Evolutionary conservation across 2,797 vertebrate species (phyloP).

Genomic region (Cheirogaleus major): DNA sequence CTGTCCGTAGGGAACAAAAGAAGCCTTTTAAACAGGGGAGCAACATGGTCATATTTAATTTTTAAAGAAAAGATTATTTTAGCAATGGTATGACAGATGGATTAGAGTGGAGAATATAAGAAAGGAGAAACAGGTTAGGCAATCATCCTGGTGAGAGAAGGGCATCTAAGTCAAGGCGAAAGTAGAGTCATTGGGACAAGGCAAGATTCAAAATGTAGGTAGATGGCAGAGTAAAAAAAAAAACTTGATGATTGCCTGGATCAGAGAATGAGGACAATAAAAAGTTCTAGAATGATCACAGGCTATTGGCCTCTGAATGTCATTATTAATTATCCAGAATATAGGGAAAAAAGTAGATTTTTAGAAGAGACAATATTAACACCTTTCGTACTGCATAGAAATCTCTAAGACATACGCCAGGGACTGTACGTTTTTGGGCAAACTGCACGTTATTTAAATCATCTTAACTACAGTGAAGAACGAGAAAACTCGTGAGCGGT

Average conservation of each 20-base stretch:
- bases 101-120: background rate
- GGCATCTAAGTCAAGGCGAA: background rate
- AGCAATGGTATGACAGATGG: background rate
- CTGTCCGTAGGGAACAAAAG: conserved; percentile 21
- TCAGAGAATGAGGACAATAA: background rate
- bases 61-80: conserved; percentile 47
- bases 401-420: too few species aligned
- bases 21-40: conserved; percentile 35
- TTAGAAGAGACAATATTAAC: background rate
- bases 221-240: background rate
- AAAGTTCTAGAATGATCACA: background rate
- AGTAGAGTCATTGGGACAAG: background rate
- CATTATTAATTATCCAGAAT: background rate
- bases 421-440: too few species aligned
- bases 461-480: too few species aligned
- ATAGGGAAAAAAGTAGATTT: background rate
- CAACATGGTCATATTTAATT: background rate
- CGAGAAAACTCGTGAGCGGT: too few species aligned
- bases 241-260: background rate
- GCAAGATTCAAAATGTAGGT: conserved; percentile 1
- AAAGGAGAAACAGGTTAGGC: background rate
- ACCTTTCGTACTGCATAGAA: too few species aligned
- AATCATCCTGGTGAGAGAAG: background rate
- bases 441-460: too few species aligned
- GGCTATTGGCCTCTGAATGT: background rate